These are phyloP conservation scores for Monodelphis domestica DNA, from an alignment of 2,797 vertebrate genomes.

Conservation along the genomic window DNA sequence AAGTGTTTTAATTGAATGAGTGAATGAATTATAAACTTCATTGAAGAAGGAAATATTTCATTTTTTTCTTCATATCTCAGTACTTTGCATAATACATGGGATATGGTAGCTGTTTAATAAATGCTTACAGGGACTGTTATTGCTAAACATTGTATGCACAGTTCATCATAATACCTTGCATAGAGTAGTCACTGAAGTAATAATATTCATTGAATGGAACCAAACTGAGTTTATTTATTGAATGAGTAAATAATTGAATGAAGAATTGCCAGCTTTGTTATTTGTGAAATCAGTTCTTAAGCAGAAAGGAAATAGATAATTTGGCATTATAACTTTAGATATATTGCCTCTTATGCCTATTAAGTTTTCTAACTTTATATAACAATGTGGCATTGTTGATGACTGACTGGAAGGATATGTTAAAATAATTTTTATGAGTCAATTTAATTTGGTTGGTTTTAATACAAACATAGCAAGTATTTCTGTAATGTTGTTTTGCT, in stretches of 20 bases:
- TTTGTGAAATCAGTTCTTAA: too few species aligned
- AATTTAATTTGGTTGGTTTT: neutral
- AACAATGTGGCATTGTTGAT: neutral
- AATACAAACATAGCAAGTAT: neutral
- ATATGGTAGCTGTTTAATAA: neutral
- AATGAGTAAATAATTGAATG: neutral
- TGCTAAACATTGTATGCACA: neutral
- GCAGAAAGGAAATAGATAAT: neutral
- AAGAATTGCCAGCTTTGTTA: neutral
- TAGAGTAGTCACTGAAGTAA: neutral
- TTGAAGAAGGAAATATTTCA: neutral
- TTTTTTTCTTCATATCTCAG: neutral
- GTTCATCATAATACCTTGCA: neutral
- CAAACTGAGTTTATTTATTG: neutral
- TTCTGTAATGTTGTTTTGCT: neutral
- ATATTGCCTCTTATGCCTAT: neutral
- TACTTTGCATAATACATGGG: neutral
- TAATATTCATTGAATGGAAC: neutral
- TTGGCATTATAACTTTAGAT: neutral
- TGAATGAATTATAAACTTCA: neutral
- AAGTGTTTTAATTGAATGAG: neutral
- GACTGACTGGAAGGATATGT: neutral
- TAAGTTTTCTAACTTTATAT: neutral
- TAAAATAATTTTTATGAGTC: neutral
- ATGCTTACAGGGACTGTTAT: neutral